Conservation (phyloP, 2,888 invertebrate genomes). For the Drosophila quinaria region DNA sequence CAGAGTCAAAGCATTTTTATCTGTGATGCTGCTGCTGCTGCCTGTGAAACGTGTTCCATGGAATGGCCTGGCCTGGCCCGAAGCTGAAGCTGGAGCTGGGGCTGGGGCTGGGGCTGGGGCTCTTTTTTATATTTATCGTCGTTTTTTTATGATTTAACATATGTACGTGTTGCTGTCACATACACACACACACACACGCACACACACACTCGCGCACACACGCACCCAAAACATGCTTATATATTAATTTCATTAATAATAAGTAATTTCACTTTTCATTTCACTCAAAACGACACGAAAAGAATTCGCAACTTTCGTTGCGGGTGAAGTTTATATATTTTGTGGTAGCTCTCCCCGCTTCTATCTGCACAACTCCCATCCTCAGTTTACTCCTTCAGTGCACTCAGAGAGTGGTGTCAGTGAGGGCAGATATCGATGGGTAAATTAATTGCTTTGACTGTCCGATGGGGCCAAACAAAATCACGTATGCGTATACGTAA, state of each 20-base stretch:
- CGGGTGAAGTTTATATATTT: constrained; percentile 54
- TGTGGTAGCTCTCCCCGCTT: background rate
- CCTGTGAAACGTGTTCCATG: constrained; percentile 74
- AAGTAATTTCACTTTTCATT: constrained; percentile 81
- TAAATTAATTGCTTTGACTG: constrained; percentile 70
- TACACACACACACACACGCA: constrained; percentile 25
- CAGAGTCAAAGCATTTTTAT: constrained; percentile 65
- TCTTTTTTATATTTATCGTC: constrained; percentile 71
- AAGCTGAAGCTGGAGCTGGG: constrained; percentile 17
- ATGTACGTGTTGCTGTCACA: constrained; percentile 76
- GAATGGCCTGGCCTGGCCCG: constrained; percentile 49
- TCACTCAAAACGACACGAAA: constrained; percentile 61
- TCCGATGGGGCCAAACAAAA: constrained; percentile 23
- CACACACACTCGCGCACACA: constrained; percentile 44
- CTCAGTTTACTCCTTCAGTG: background rate
- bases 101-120: constrained; percentile 34
- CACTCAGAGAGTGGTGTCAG: constrained; percentile 11
- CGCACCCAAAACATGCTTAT: constrained; percentile 64
- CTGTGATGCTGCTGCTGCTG: constrained; percentile 42
- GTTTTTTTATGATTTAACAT: constrained; percentile 78
- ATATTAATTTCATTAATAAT: constrained; percentile 81
- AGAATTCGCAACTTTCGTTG: constrained; percentile 79
- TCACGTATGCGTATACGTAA: constrained; percentile 75
- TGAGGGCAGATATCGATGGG: constrained; percentile 61
- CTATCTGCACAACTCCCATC: background rate